A percentile compares a stretch with the other conserved stretches of the same genome.
Conservation (phyloP, 2,888 invertebrate species). For the Trisateles emortualis region DNA sequence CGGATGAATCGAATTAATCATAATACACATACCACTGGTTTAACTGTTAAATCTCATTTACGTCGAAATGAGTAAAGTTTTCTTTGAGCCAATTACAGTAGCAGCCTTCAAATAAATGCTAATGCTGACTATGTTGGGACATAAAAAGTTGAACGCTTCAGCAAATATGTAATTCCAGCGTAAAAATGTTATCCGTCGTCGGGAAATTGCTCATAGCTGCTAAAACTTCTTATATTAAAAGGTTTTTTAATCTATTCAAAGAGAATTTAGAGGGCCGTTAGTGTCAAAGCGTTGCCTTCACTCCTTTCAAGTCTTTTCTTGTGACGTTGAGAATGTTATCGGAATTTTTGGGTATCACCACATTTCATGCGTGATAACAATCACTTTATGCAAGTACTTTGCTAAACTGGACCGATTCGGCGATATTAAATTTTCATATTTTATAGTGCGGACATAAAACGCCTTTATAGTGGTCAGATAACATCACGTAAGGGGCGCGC, state of each 20-base stretch:
- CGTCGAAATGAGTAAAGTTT: conserved; percentile 12
- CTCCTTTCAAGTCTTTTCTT: conserved; percentile 58
- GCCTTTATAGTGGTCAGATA: conserved; percentile 19
- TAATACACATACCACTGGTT: too few species aligned
- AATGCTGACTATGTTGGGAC: conserved; percentile 24
- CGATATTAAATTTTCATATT: conserved; percentile 40
- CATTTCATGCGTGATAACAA: conserved; percentile 48
- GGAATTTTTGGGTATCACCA: conserved; percentile 56
- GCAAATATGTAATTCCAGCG: conserved; percentile 46
- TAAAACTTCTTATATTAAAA: conserved; percentile 61
- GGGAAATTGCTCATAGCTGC: conserved; percentile 41
- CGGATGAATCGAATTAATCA: too few species aligned
- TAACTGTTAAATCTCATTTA: too few species aligned
- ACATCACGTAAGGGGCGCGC: not conserved
- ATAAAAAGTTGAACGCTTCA: conserved; percentile 45
- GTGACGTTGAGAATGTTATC: conserved; percentile 55
- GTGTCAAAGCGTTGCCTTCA: conserved; percentile 62
- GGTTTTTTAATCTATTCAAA: conserved; percentile 64
- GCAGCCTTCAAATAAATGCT: conserved; percentile 43
- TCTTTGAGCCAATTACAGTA: conserved; percentile 39
- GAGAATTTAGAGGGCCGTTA: conserved; percentile 68
- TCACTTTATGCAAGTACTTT: conserved; percentile 38
- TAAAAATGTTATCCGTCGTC: conserved; percentile 42
- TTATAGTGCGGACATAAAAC: conserved; percentile 23
- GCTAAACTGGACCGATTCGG: conserved; percentile 20